A percentile compares a stretch with the other conserved stretches of the same genome.
These are phyloP conservation scores for Axinella damicornis DNA, from an alignment of 37 sponge, comb jelly and placozoan species.

Conservation along the genomic window DNA sequence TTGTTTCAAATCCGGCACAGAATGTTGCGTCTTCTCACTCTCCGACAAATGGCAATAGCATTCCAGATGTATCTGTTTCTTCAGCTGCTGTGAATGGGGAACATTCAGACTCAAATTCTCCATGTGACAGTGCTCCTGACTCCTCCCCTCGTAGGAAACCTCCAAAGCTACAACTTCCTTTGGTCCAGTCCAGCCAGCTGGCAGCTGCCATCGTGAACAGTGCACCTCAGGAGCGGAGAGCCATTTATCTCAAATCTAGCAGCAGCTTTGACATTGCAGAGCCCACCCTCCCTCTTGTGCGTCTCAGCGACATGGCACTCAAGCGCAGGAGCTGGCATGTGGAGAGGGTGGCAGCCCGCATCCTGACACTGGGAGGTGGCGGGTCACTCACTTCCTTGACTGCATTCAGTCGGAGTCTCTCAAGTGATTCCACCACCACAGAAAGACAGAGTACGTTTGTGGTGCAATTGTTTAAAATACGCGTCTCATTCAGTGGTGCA, in stretches of 20 bases:
- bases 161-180: not conserved
- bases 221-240: conserved; percentile 58
- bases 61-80: too few relatives aligned
- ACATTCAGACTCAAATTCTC: too few relatives aligned
- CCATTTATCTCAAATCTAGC: conserved; percentile 51
- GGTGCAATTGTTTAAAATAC: too few relatives aligned
- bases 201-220: conserved; percentile 83
- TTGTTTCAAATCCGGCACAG: too few relatives aligned
- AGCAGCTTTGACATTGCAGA: not conserved
- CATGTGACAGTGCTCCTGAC: not conserved
- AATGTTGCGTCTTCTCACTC: too few relatives aligned
- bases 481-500: too few relatives aligned
- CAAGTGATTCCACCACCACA: not conserved
- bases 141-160: not conserved
- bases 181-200: conserved; percentile 25
- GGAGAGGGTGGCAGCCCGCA: conserved; percentile 45
- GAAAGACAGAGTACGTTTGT: not conserved
- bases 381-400: not conserved
- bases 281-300: not conserved
- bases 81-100: too few relatives aligned
- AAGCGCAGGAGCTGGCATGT: conserved; percentile 67
- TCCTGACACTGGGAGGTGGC: not conserved
- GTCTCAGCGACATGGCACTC: not conserved
- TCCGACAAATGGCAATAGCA: not conserved
- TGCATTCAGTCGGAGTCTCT: conserved; percentile 18